Percentiles rank a stretch among this genome's conserved stretches.
These are phyloP conservation scores for Pherbina coryleti DNA, from an alignment of 2,888 invertebrate species.

Conservation along the genomic window DNA sequence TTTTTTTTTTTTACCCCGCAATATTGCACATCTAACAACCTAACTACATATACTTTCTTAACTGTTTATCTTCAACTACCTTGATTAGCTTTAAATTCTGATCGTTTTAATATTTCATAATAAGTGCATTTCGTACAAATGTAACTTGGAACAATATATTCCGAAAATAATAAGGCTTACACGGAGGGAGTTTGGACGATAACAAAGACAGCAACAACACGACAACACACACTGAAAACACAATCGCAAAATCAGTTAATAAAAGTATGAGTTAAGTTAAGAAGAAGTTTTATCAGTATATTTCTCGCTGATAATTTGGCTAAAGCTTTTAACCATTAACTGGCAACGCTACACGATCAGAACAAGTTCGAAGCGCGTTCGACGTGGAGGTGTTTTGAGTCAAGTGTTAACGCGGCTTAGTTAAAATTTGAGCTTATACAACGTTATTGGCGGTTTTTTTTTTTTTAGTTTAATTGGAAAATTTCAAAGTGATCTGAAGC, in stretches of 20 bases:
- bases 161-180: not conserved
- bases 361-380: conserved; percentile 64
- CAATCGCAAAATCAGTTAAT: conserved; percentile 4
- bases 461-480: not conserved
- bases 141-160: not conserved
- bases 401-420: conserved; percentile 18
- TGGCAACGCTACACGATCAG: conserved; percentile 59
- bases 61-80: not conserved
- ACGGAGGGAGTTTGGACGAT: too few relatives aligned
- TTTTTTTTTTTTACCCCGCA: too few relatives aligned
- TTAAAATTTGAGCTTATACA: not conserved
- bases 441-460: not conserved
- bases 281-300: conserved; percentile 24
- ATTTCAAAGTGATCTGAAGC: not conserved
- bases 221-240: not conserved
- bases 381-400: conserved; percentile 53
- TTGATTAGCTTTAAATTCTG: not conserved
- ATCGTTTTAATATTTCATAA: not conserved
- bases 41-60: not conserved
- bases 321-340: conserved; percentile 59
- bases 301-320: conserved; percentile 9
- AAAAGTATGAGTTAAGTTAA: conserved; percentile 2
- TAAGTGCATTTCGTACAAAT: not conserved
- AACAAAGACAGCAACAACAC: not conserved
- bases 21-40: too few relatives aligned